Evolutionary conservation across 2,113 vertebrate genomes (phyloP).

Genomic region (Copsychus sechellarum): DNA sequence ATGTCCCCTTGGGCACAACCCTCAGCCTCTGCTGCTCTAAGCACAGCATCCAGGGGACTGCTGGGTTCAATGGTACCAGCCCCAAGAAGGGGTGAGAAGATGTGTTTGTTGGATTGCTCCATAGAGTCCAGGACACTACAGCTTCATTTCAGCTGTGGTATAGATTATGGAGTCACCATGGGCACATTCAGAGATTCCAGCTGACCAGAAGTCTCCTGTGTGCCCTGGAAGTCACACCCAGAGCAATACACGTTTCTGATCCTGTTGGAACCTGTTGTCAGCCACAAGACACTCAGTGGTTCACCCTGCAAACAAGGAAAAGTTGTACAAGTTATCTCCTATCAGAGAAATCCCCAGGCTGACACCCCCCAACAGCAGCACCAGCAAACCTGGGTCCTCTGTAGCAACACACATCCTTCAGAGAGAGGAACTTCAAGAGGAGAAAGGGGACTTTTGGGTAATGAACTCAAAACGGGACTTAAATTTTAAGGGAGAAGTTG

Average conservation of each 20-base stretch:
- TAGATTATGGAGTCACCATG: background rate
- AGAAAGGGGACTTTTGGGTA: background rate
- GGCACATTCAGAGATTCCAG: background rate
- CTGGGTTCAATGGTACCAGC: background rate
- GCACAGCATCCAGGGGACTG: rapidly evolving
- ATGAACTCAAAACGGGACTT: background rate
- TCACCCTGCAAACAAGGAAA: background rate
- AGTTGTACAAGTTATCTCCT: no score
- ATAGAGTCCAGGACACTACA: background rate
- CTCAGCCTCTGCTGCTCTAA: background rate
- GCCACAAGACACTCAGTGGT: background rate
- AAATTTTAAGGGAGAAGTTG: background rate
- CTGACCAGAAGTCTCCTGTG: background rate
- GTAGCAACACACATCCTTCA: background rate
- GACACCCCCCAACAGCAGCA: background rate
- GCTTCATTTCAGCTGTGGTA: background rate
- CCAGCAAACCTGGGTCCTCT: conserved; percentile 34
- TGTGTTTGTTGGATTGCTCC: background rate
- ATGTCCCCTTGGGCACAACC: background rate
- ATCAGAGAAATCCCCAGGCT: background rate
- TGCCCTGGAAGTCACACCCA: background rate
- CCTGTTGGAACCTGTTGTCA: background rate
- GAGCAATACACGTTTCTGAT: background rate
- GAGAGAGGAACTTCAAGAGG: background rate
- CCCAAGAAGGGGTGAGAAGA: background rate